Percentiles rank a stretch among this genome's conserved stretches.
Conservation (phyloP, 2,113 vertebrate genomes). For the Centropus bengalensis region DNA sequence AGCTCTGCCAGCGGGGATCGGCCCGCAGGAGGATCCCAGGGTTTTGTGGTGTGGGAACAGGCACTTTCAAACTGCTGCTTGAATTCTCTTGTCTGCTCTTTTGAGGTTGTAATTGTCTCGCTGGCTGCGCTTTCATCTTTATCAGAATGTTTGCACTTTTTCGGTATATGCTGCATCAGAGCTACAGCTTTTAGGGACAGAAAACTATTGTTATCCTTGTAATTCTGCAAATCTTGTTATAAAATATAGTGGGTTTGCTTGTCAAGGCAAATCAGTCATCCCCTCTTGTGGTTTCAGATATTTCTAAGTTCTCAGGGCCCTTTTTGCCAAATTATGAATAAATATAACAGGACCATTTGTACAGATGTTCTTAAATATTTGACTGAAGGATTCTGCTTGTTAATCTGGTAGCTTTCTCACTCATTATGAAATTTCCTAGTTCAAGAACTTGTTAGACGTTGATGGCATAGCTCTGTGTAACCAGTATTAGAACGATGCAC, state of each 20-base stretch:
- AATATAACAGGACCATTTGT: not conserved
- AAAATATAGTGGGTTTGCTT: not conserved
- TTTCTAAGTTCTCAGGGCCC: constrained; percentile 1
- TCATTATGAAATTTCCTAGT: constrained; percentile 5
- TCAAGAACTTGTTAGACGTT: not conserved
- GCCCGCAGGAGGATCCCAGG: not conserved
- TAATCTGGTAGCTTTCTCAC: constrained; percentile 28
- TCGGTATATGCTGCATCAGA: not conserved
- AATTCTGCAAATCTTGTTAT: not conserved
- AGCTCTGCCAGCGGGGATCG: not conserved
- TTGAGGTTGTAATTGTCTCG: not conserved
- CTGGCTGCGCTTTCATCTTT: not conserved
- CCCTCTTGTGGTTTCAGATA: not conserved
- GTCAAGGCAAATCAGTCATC: not conserved
- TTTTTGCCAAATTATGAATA: constrained; percentile 1
- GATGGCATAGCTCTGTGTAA: not conserved
- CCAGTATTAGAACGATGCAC: not conserved
- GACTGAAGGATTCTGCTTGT: not conserved
- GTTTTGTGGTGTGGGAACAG: not conserved
- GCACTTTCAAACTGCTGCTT: not conserved
- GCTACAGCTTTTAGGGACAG: not conserved
- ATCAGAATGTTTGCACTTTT: not conserved
- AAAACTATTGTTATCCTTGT: not conserved
- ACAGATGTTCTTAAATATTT: not conserved
- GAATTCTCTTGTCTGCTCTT: not conserved